Base-by-base conservation (phyloP, 2,797 vertebrate genomes). In the Gymnoscopelus braueri region DNA sequence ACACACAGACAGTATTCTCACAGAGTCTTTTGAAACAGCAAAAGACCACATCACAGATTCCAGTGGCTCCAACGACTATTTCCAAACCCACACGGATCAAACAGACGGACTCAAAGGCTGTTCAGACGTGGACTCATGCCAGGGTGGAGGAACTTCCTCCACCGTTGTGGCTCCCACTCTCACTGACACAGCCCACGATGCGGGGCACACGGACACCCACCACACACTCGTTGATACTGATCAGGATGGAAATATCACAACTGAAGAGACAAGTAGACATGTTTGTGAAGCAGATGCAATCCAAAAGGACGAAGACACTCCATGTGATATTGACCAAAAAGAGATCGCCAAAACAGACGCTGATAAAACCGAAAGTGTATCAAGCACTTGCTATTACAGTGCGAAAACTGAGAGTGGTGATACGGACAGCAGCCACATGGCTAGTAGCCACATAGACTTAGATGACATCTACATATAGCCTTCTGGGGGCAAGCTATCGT, bases 31-130 rank as follows among this genome's bases (percentile, higher is more conserved):
- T 44, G 79, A 88, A 3, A 92, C 89, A 3, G 90, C 91, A 0
- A 88, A 76, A 56, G 90, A 92, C 65, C 77, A 91, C 47, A 82
- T 90, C 63, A 86, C 88, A 13, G 90, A 91, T 79, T 85, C 81
- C 63, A 84, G 84, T 79, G 86, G 67, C 81, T 89, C 83, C 60
- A 78, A 75, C 0, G 86, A 85, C 75, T 86, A 84, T 55, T 72
- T 82, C 14, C 86, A 87, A 57, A 84, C 79, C 1, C 35, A 64
- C 53, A 79, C 78, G 24, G 84, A 83, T 58, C 70, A 59, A 15
- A 49, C 67, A 4, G 59, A 71, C 1, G 62, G 19, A 3, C 65
- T 49, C 12, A 67, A 71, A 15, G 14, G 9, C 23, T 47, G 4
- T 10, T 57, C 58, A 3, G 73, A 69, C 63, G 57, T 74, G n/a